Evolutionary conservation across 2,797 vertebrate genomes (phyloP).

Genomic region (Gobio occitaniae): DNA sequence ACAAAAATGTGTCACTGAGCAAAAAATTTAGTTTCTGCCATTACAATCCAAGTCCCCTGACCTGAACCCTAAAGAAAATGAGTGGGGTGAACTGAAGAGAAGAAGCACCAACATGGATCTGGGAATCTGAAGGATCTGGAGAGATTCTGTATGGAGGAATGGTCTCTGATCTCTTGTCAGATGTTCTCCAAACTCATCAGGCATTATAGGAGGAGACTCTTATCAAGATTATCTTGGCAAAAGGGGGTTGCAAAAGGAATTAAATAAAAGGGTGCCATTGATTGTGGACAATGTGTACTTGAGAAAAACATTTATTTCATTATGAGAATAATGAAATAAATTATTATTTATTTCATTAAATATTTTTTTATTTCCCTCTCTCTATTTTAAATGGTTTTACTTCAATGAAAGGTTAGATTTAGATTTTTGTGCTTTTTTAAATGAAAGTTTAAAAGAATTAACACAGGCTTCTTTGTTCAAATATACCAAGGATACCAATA

Average conservation of each 20-base stretch:
- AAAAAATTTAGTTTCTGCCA: not conserved
- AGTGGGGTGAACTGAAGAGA: not conserved
- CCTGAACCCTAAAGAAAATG: not conserved
- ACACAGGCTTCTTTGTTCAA: not conserved
- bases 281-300: not conserved
- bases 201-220: not conserved
- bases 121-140: not conserved
- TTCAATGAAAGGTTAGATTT: not conserved
- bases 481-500: not conserved
- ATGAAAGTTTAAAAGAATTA: not conserved
- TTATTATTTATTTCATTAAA: no score
- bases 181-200: not conserved
- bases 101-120: not conserved
- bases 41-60: not conserved
- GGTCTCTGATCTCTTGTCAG: not conserved
- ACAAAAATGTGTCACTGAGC: not conserved
- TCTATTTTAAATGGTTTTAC: no score
- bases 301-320: not conserved
- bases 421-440: not conserved
- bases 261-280: not conserved
- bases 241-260: not conserved
- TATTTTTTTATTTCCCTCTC: no score
- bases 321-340: not conserved
- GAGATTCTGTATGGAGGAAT: not conserved
- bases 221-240: not conserved